Conservation (phyloP, 2,888 invertebrate genomes). For the Drosophila subquinaria region DNA sequence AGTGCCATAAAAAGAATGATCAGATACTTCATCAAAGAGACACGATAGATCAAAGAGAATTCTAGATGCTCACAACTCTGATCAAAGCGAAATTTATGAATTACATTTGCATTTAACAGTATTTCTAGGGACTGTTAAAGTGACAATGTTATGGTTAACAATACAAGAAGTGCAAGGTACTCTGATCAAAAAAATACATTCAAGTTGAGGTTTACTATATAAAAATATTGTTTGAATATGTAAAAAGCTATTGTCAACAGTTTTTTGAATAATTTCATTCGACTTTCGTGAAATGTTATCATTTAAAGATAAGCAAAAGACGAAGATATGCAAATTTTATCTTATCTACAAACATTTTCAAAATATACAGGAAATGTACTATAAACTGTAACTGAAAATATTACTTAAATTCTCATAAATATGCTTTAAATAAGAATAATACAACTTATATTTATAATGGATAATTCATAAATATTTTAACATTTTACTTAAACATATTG, state of each 20-base stretch:
- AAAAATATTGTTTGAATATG: neutral
- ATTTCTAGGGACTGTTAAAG: neutral
- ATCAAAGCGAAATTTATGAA: conserved; percentile 5
- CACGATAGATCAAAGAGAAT: conserved; percentile 7
- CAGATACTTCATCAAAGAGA: neutral
- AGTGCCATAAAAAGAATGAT: conserved; percentile 3
- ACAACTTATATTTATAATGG: too few species aligned
- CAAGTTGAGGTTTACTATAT: neutral
- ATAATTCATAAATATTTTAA: too few species aligned
- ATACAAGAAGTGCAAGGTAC: too few species aligned
- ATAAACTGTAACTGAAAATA: neutral
- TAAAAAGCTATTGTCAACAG: neutral
- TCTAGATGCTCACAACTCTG: neutral
- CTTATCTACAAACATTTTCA: neutral
- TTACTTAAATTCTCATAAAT: too few species aligned
- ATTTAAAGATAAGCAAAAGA: neutral
- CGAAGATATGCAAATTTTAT: conserved; percentile 15
- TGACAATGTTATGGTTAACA: neutral
- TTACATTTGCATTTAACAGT: neutral
- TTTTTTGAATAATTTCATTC: neutral
- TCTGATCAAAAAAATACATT: neutral
- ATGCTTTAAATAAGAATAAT: too few species aligned
- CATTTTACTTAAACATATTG: too few species aligned
- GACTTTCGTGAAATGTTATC: conserved; percentile 4
- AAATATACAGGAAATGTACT: neutral